Conservation (phyloP, 2,888 invertebrate genomes). For the Candidula unifasciata region DNA sequence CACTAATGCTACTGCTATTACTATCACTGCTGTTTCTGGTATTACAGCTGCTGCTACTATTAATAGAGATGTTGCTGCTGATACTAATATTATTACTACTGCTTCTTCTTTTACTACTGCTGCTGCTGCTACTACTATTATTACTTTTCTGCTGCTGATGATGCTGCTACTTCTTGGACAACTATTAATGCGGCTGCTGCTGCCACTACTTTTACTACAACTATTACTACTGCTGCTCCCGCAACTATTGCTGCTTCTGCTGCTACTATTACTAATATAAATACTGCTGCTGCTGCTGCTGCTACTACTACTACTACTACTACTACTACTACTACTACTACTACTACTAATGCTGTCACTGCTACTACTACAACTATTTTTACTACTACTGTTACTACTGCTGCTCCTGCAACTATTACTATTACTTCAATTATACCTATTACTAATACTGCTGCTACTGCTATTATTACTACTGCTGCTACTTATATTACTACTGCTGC, state of each 20-base stretch:
- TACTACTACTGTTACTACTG: slow-evolving; percentile 6
- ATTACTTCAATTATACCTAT: slow-evolving; percentile 11
- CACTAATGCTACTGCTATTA: not conserved
- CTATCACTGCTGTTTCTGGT: not conserved
- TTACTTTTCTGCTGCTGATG: not conserved
- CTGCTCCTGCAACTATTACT: too few relatives aligned
- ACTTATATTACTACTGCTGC: not conserved
- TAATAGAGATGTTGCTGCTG: not conserved
- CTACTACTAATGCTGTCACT: slow-evolving; percentile 31
- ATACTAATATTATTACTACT: not conserved
- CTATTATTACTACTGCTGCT: not conserved
- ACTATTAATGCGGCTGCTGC: not conserved
- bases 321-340: slow-evolving; percentile 18
- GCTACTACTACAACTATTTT: slow-evolving; percentile 27
- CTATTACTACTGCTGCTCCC: not conserved
- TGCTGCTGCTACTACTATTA: not conserved
- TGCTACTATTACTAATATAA: too few relatives aligned
- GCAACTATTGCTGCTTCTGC: not conserved
- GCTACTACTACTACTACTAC: slow-evolving; percentile 32
- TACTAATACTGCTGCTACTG: slow-evolving; percentile 19
- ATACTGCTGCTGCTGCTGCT: slow-evolving; percentile 10
- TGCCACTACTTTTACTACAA: not conserved
- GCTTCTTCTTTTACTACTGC: not conserved
- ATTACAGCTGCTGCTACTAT: not conserved
- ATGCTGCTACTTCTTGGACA: not conserved